Evolutionary conservation across 2,888 invertebrate species (phyloP), one percentile per base, ranked within the genome.

Genomic region (Chalcosyrphus nemorum): DNA sequence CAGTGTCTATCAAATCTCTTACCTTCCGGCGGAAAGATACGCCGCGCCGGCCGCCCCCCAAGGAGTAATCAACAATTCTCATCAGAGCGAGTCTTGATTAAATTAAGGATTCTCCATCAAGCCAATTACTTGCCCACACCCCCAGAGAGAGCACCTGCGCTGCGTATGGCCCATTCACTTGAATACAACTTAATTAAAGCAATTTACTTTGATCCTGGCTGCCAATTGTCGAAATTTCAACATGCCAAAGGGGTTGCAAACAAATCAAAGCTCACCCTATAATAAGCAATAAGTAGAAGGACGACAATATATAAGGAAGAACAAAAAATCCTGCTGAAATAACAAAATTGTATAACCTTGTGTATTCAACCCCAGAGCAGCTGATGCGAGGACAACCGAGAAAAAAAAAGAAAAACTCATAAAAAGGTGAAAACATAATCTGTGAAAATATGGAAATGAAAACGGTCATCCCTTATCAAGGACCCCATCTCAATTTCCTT

Each of bases 341-440:
- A 66, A 68, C 82, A 78, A 70, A 78, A 68, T 56, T 59, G 21
- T 41, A 35, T 45, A 63, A 38, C 75, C 54, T 50, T 57, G 56
- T 52, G 27, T 11, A 43, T 43, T 29, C 47, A 27, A 50, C 15
- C 24, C 52, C 29, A n/a, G n/a, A n/a, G n/a, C n/a, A 32, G 11
- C 32, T 32, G 41, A 17, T 43, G 24, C 52, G 52, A 57, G 24
- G 24, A 76, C 57, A 41, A 56, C 72, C 56, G 68, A 77, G 61
- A 77, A 80, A 78, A 41, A 56, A 66, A 47, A 61, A 77, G 61
- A 77, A 80, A 78, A 71, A 71, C 80, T 63, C 84, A 80, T 84
- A 84, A 84, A 84, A 84, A 84, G 84, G 80, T 84, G 84, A 80
- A 84, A 84, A 84, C 84, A 84, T 84, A 80, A 84, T 80, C 74